phyloP scores from a whole-genome alignment of 2,888 invertebrate genomes.

The Napeogenes inachia region DNA sequence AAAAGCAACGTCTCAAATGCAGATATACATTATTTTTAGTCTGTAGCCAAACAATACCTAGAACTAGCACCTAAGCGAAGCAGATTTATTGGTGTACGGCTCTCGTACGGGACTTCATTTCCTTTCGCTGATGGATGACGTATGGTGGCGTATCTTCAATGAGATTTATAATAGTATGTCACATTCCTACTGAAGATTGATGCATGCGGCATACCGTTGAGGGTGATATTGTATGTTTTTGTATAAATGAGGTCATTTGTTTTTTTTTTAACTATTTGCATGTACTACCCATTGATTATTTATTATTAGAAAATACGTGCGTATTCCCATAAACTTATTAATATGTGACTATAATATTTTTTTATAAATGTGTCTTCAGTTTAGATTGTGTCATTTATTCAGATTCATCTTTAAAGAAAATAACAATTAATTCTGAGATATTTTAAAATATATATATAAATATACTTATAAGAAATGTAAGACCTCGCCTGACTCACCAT shows the following conservation, averaged over 20 bases:
- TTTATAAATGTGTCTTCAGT: no score
- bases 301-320: no score
- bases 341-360: no score
- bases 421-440: no score
- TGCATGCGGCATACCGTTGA: constrained; percentile 25
- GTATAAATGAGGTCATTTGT: not conserved
- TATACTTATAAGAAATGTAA: no score
- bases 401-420: no score
- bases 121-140: constrained; percentile 71
- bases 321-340: no score
- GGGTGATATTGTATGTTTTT: constrained; percentile 1
- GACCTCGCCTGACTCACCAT: no score
- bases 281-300: not conserved
- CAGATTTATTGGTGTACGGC: constrained; percentile 24
- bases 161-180: constrained; percentile 74
- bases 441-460: no score
- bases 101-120: constrained; percentile 61
- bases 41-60: constrained; percentile 5
- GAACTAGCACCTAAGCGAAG: constrained; percentile 11
- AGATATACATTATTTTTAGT: not conserved
- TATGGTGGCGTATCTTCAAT: constrained; percentile 59
- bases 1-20: not conserved
- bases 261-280: not conserved
- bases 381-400: no score
- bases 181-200: constrained; percentile 54